Conservation (phyloP, 2,113 vertebrate species). For the Xiphophorus maculatus region DNA sequence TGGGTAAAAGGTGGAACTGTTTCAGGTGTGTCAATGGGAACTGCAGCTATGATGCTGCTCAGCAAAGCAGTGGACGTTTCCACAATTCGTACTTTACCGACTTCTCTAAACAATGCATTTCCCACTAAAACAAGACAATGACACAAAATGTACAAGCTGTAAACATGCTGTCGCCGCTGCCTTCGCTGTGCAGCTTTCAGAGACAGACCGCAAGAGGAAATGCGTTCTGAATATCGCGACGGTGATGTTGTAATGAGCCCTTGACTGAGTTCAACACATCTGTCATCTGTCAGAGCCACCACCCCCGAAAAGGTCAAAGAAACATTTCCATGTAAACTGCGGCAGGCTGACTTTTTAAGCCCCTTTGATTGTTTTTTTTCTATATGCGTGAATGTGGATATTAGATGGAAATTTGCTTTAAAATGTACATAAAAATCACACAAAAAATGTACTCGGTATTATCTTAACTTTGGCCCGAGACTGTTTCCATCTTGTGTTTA, state of each 20-base stretch:
- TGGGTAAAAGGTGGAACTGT: neutral
- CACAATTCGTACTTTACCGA: neutral
- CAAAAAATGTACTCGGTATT: neutral
- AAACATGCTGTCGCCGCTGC: slow-evolving; percentile 29
- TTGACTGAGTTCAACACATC: slow-evolving; percentile 63
- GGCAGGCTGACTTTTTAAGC: slow-evolving; percentile 25
- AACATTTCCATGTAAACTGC: slow-evolving; percentile 58
- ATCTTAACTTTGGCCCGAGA: slow-evolving; percentile 8
- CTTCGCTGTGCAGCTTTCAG: slow-evolving; percentile 38
- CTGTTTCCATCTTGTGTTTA: slow-evolving; percentile 72
- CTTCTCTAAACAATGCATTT: slow-evolving; percentile 1
- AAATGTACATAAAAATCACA: slow-evolving; percentile 22
- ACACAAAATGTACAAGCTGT: slow-evolving; percentile 32
- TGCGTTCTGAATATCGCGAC: slow-evolving; percentile 41
- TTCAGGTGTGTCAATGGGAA: neutral
- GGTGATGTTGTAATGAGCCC: slow-evolving; percentile 42
- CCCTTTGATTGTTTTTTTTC: slow-evolving; percentile 36
- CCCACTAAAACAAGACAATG: neutral
- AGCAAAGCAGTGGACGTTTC: neutral
- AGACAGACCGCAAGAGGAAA: slow-evolving; percentile 46
- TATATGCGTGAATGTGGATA: neutral
- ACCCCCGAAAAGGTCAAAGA: slow-evolving; percentile 66
- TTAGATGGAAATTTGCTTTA: neutral
- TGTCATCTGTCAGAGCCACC: slow-evolving; percentile 55
- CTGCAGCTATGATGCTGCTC: neutral